phyloP scores from a whole-genome alignment of 2,888 invertebrate species.

The Lasius platythorax region DNA sequence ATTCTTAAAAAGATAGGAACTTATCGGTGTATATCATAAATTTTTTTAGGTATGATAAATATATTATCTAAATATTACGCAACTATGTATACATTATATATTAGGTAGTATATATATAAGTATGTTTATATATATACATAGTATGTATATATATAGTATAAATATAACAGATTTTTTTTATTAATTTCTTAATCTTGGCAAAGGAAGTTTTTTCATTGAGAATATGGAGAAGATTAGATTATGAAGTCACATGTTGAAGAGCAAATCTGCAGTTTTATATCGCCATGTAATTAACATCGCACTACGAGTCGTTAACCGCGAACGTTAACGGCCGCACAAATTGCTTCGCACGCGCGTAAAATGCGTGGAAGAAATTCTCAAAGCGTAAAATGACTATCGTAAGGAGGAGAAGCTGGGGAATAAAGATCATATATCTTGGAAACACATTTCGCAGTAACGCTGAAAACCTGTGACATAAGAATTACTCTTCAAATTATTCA shows the following conservation, averaged over 20 bases:
- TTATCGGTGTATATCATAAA: not conserved
- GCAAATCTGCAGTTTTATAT: slow-evolving; percentile 23
- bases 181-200: not conserved
- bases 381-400: slow-evolving; percentile 18
- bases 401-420: not conserved
- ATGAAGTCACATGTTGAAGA: not conserved
- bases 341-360: slow-evolving; percentile 37
- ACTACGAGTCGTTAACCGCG: slow-evolving; percentile 47
- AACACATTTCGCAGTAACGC: not conserved
- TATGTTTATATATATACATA: no score
- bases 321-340: slow-evolving; percentile 47
- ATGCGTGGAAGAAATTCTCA: slow-evolving; percentile 22
- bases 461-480: not conserved
- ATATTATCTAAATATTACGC: no score
- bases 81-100: not conserved
- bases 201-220: not conserved
- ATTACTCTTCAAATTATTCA: not conserved
- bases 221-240: not conserved
- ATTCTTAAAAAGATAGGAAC: not conserved
- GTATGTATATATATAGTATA: no score
- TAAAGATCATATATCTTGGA: slow-evolving; percentile 1
- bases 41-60: not conserved
- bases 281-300: slow-evolving; percentile 44
- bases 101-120: not conserved
- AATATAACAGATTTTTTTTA: not conserved